These are phyloP conservation scores for Orchesella flavescens DNA, from an alignment of 2,888 invertebrate genomes.

Conservation along the genomic window DNA sequence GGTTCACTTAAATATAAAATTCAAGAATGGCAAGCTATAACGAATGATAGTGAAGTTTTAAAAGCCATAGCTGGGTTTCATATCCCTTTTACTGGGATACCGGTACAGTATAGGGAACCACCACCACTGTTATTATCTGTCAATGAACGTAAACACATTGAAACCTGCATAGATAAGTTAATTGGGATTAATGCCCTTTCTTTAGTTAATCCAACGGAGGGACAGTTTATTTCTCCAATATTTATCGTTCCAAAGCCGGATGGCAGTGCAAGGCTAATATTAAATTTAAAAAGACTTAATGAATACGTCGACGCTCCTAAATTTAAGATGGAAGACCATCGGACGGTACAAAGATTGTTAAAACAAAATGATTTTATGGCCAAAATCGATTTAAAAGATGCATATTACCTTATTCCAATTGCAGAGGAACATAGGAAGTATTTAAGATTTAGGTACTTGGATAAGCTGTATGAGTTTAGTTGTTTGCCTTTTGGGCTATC, in stretches of 20 bases:
- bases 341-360: neutral
- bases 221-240: conserved; percentile 13
- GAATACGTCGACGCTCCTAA: conserved; percentile 1
- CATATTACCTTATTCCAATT: conserved; percentile 23
- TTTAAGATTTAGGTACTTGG: conserved; percentile 1
- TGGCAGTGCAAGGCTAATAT: neutral
- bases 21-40: neutral
- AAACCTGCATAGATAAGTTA: no score
- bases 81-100: conserved; percentile 12
- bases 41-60: neutral
- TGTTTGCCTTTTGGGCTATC: conserved; percentile 31
- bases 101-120: neutral
- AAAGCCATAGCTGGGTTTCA: neutral
- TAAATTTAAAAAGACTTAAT: conserved; percentile 26
- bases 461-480: conserved; percentile 14
- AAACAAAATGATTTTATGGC: neutral
- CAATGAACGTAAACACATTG: neutral
- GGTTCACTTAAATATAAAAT: neutral
- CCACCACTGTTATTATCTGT: neutral
- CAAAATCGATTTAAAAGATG: conserved; percentile 14
- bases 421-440: neutral
- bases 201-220: no score
- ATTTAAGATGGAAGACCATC: conserved; percentile 31
- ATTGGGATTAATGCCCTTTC: no score
- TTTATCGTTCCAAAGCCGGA: conserved; percentile 30